phyloP scores from a whole-genome alignment of 2,113 vertebrate species.

The Hyperopisus bebe region DNA sequence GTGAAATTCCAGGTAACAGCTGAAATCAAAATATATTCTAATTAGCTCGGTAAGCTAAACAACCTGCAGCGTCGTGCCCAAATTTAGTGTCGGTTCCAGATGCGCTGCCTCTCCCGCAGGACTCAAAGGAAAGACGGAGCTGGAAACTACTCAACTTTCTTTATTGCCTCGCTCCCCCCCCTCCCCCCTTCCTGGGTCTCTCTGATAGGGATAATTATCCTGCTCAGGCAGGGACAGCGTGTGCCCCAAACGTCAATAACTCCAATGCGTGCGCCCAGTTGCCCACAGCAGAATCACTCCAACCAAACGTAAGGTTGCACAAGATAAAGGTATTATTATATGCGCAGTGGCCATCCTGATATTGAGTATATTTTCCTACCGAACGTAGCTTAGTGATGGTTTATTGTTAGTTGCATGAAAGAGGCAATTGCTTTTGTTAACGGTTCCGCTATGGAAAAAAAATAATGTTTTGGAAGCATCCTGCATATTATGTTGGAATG shows the following conservation, averaged over 20 bases:
- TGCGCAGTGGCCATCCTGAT: background rate
- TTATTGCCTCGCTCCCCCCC: conserved; percentile 17
- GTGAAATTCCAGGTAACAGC: background rate
- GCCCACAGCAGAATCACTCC: conserved; percentile 28
- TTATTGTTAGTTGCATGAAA: background rate
- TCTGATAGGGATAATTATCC: conserved; percentile 29
- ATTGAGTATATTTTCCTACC: background rate
- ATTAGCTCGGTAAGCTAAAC: background rate
- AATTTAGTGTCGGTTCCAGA: background rate
- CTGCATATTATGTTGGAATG: background rate
- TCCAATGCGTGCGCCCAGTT: conserved; percentile 34
- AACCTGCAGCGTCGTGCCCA: background rate
- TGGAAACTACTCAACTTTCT: conserved; percentile 26
- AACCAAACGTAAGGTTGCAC: conserved; percentile 4
- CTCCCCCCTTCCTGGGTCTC: background rate
- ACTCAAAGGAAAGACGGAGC: conserved; percentile 19
- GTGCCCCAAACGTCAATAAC: conserved; percentile 45
- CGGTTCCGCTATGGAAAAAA: background rate
- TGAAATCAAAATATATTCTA: conserved; percentile 9
- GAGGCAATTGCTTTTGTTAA: background rate
- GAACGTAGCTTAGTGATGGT: background rate
- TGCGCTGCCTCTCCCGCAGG: conserved; percentile 32
- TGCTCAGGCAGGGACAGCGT: conserved; percentile 27
- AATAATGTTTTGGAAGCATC: background rate
- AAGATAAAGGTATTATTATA: conserved; percentile 4